A percentile compares a stretch with the other conserved stretches of the same genome.
Conservation (phyloP, 2,797 vertebrate genomes). For the Scomberomorus guttatus region DNA sequence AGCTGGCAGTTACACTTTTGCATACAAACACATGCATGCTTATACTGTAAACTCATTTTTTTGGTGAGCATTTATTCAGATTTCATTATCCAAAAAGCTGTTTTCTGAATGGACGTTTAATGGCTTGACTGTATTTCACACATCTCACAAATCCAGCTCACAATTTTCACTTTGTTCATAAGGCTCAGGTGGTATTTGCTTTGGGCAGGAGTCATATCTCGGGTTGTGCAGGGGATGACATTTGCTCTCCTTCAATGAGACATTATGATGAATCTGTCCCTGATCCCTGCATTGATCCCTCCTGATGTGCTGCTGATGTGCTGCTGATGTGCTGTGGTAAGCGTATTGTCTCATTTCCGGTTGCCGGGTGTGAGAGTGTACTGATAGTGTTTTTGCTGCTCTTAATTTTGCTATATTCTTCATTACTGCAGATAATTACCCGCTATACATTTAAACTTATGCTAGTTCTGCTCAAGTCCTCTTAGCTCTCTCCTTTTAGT, state of each 20-base stretch:
- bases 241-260: slow-evolving; percentile 16
- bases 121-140: not conserved
- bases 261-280: not conserved
- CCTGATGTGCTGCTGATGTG: too few relatives aligned
- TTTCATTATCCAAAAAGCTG: not conserved
- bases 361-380: too few relatives aligned
- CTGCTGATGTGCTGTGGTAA: too few relatives aligned
- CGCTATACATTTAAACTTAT: too few relatives aligned
- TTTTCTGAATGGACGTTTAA: slow-evolving; percentile 6
- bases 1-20: slow-evolving; percentile 13
- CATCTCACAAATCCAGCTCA: not conserved
- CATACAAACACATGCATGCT: slow-evolving; percentile 2
- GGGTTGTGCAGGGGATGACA: slow-evolving; percentile 6
- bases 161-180: not conserved
- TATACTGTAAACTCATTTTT: not conserved
- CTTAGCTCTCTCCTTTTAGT: too few relatives aligned
- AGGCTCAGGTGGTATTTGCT: slow-evolving; percentile 3
- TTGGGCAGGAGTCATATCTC: slow-evolving; percentile 36
- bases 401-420: too few relatives aligned
- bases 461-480: too few relatives aligned
- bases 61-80: not conserved
- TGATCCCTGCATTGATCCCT: too few relatives aligned
- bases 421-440: too few relatives aligned
- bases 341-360: too few relatives aligned
- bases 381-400: too few relatives aligned